A percentile compares a stretch with the other conserved stretches of the same genome.
These are phyloP conservation scores for Hoplias malabaricus DNA, from an alignment of 2,113 vertebrate genomes.

Conservation along the genomic window DNA sequence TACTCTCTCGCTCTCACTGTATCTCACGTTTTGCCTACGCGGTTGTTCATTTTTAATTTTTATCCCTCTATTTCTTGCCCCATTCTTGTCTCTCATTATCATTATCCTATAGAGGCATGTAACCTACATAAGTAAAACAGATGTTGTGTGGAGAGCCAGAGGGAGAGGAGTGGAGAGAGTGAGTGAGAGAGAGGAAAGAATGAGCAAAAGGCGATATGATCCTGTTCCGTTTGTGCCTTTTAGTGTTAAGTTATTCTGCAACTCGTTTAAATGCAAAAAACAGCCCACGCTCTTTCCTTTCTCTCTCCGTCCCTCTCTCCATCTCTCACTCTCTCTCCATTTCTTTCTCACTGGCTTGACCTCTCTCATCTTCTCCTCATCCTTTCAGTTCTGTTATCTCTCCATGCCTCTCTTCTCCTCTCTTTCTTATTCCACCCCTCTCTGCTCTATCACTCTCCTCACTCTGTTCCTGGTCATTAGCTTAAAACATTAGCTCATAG, in stretches of 20 bases:
- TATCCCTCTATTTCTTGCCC: neutral
- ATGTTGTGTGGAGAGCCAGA: neutral
- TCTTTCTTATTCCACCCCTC: neutral
- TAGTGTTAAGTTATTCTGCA: conserved; percentile 13
- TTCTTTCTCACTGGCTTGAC: neutral
- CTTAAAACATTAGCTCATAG: no score
- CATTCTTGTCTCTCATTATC: neutral
- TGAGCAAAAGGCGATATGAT: neutral
- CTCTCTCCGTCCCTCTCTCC: neutral
- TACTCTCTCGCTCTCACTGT: neutral
- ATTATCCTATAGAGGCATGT: neutral
- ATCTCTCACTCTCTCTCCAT: neutral
- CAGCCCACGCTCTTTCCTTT: neutral
- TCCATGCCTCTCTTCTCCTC: neutral
- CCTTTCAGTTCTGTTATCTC: no score
- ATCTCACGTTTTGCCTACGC: neutral
- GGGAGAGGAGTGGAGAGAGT: neutral
- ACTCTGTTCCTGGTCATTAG: no score
- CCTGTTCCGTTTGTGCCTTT: neutral
- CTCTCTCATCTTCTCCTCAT: neutral
- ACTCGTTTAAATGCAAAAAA: conserved; percentile 15
- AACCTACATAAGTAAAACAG: neutral
- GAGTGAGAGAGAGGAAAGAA: neutral
- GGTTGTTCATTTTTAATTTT: neutral
- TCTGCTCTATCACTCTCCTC: neutral